Conservation (phyloP, 2,797 vertebrate genomes). For the Rhinella marina region DNA sequence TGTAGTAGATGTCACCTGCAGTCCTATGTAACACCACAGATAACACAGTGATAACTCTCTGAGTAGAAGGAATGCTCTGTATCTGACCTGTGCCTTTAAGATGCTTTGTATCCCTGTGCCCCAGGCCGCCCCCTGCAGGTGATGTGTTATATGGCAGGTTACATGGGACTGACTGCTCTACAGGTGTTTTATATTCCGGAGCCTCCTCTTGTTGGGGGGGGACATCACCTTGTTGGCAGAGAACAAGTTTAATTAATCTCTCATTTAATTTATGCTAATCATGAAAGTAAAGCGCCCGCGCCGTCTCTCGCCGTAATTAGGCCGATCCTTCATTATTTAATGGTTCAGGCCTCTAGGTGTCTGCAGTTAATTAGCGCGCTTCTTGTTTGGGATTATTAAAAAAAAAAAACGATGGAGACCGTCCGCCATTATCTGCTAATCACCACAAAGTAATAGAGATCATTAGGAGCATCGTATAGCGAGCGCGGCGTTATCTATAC, state of each 20-base stretch:
- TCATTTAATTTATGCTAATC: constrained; percentile 53
- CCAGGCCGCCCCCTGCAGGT: not conserved
- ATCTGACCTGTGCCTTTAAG: not conserved
- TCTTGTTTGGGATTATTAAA: constrained; percentile 36
- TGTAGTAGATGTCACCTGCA: not conserved
- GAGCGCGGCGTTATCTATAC: not conserved
- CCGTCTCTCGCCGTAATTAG: constrained; percentile 46
- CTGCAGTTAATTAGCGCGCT: constrained; percentile 43
- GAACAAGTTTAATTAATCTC: constrained; percentile 41
- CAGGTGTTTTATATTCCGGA: constrained; percentile 33
- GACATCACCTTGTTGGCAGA: not conserved
- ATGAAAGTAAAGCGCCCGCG: constrained; percentile 35
- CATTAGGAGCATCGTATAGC: not conserved
- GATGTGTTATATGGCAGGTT: not conserved
- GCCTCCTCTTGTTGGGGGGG: not conserved
- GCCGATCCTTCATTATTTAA: constrained; percentile 52
- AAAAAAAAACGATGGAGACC: not conserved
- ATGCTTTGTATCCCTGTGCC: not conserved
- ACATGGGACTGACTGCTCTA: constrained; percentile 33
- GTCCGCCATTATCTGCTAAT: not conserved
- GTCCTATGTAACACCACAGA: not conserved
- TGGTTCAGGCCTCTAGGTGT: constrained; percentile 51
- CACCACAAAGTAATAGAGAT: constrained; percentile 2
- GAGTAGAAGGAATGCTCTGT: too few species aligned
- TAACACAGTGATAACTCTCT: too few species aligned